Conservation (phyloP, 2,888 invertebrate species). For the Drosophila greeni region DNA sequence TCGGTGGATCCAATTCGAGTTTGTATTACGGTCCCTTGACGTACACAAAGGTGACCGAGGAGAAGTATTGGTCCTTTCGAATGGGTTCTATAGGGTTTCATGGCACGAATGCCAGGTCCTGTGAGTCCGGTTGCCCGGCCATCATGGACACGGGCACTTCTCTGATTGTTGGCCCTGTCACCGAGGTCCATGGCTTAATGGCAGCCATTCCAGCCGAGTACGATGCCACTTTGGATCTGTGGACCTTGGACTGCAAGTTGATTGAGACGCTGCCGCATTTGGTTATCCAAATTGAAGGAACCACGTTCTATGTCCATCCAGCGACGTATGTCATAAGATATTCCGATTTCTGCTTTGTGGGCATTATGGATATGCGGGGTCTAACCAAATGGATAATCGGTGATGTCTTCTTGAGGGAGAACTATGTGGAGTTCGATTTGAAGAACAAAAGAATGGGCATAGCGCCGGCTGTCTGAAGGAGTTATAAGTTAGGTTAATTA, state of each 20-base stretch:
- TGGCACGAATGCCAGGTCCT: neutral
- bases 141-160: slow-evolving; percentile 39
- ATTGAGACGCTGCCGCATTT: slow-evolving; percentile 5
- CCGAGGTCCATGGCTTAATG: slow-evolving; percentile 8
- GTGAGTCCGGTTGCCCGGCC: slow-evolving; percentile 13
- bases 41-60: slow-evolving; percentile 26
- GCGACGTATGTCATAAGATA: slow-evolving; percentile 27
- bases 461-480: slow-evolving; percentile 15
- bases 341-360: slow-evolving; percentile 15
- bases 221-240: slow-evolving; percentile 14
- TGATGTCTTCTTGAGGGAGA: slow-evolving; percentile 32
- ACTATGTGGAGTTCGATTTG: slow-evolving; percentile 31
- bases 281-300: slow-evolving; percentile 8
- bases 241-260: slow-evolving; percentile 9
- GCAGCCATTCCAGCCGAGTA: slow-evolving; percentile 8
- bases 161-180: slow-evolving; percentile 28
- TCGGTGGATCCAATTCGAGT: slow-evolving; percentile 34
- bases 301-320: slow-evolving; percentile 22
- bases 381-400: slow-evolving; percentile 33
- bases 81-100: slow-evolving; percentile 21
- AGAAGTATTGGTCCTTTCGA: slow-evolving; percentile 24
- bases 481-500: neutral
- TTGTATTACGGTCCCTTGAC: slow-evolving; percentile 27
- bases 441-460: slow-evolving; percentile 24
- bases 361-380: slow-evolving; percentile 33